Evolutionary conservation across 2,888 invertebrate genomes (phyloP), one percentile per base, ranked within the genome.

Genomic region (Andrena bicolor): DNA sequence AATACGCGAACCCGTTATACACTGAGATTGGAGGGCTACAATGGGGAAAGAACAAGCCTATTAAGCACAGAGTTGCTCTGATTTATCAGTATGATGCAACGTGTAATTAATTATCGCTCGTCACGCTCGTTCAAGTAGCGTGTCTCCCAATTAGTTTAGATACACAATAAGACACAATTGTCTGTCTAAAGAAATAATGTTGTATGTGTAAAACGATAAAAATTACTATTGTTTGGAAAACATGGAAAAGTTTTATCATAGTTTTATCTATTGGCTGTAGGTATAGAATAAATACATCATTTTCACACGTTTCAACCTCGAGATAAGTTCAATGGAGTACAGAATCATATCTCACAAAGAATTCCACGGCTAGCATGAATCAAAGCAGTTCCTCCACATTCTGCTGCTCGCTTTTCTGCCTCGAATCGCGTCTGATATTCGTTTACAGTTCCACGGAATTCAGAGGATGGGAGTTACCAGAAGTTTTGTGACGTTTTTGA

Each of bases 221-320:
- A 13, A 26, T 49, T 49, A 61, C 28, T 63, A 69, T 69, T 76
- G 63, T 76, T 76, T 41, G 10, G 2, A n/a, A n/a, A 16, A 16
- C 28, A 41, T 56, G 70, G 70, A 76, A 76, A 76, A 64, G 23
- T 76, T 76, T 63, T 70, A 76, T 76, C 76, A 1, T 30, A 48
- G 28, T 70, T 63, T 76, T 76, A 76, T 76, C 76, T 76, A 66
- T 30, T 16, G 41, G n/a, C 30, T n/a, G n/a, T 51, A 51, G 48
- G 20, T 61, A 16, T 30, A 26, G 35, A 16, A 28, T 26, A n/a
- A 53, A 26, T 13, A 20, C 26, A 23, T 32, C 28, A 51, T 30
- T n/a, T 32, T 35, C 7, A 20, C 13, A 20, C 28, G 60, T 68
- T 61, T 69, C 35, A 61, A 16, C 32, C 28, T 70, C 53, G 23